Percentiles rank a stretch among this genome's conserved stretches.
Evolutionary conservation across 2,797 vertebrate species (phyloP).

Genomic region (Mormyrus proboscirostris): DNA sequence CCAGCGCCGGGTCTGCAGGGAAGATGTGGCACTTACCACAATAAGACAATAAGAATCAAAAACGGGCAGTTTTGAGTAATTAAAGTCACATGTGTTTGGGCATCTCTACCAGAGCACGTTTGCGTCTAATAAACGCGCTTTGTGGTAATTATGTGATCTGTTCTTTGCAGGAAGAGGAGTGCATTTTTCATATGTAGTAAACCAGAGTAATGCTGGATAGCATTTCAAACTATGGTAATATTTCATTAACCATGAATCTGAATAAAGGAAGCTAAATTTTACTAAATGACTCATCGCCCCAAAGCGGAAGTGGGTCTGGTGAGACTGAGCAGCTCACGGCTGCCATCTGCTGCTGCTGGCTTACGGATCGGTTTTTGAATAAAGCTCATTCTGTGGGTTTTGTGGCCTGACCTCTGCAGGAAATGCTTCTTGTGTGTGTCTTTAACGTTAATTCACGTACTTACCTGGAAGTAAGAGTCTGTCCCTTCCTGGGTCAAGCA

Average conservation of each 20-base stretch:
- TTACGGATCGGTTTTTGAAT: background rate
- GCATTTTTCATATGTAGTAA: conserved; percentile 64
- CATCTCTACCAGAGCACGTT: background rate
- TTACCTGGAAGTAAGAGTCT: background rate
- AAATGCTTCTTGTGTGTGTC: background rate
- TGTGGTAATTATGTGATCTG: conserved; percentile 34
- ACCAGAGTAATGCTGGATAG: conserved; percentile 36
- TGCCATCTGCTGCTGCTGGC: background rate
- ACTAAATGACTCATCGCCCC: conserved; percentile 5
- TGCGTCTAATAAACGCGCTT: background rate
- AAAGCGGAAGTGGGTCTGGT: background rate
- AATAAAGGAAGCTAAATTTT: conserved; percentile 48
- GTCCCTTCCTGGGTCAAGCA: background rate
- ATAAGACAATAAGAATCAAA: background rate
- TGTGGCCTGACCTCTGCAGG: background rate
- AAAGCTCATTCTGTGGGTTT: background rate
- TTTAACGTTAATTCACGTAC: background rate
- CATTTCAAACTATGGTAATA: background rate
- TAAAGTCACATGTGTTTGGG: background rate
- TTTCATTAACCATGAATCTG: background rate
- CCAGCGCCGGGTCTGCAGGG: background rate
- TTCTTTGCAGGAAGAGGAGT: conserved; percentile 61
- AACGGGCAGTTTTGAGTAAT: background rate
- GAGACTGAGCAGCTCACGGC: background rate
- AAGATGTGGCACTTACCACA: background rate